These are phyloP conservation scores for Esperia sulphurella DNA, from an alignment of 2,888 invertebrate species.

Conservation along the genomic window DNA sequence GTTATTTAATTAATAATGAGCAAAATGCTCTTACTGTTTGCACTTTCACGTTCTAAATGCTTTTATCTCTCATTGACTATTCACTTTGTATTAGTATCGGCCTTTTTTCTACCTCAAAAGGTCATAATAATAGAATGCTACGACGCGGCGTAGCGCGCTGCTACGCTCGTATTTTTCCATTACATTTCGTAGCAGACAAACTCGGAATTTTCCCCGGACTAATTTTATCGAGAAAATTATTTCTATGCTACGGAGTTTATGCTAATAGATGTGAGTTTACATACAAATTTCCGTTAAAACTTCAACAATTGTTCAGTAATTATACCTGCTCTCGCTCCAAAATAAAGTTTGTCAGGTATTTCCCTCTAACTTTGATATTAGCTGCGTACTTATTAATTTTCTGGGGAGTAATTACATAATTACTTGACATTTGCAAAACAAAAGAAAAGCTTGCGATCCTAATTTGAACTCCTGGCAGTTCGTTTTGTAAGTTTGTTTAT, in stretches of 20 bases:
- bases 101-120: no score
- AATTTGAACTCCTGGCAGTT: no score
- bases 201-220: no score
- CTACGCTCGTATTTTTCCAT: neutral
- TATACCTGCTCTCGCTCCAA: neutral
- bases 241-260: neutral
- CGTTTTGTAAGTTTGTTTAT: no score
- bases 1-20: no score
- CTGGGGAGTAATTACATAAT: neutral
- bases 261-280: neutral
- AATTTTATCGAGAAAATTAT: no score
- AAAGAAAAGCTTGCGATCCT: neutral
- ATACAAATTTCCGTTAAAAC: neutral
- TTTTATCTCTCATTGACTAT: no score
- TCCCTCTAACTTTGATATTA: conserved; percentile 7
- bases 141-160: neutral
- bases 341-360: neutral
- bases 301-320: neutral
- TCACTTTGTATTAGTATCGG: no score
- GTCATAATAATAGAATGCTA: neutral
- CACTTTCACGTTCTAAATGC: no score
- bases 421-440: neutral
- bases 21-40: no score
- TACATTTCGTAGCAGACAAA: neutral
- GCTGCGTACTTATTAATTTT: conserved; percentile 4